Evolutionary conservation across 2,797 vertebrate genomes (phyloP), one percentile per base, ranked within the genome.

Genomic region (Hirundo rustica): DNA sequence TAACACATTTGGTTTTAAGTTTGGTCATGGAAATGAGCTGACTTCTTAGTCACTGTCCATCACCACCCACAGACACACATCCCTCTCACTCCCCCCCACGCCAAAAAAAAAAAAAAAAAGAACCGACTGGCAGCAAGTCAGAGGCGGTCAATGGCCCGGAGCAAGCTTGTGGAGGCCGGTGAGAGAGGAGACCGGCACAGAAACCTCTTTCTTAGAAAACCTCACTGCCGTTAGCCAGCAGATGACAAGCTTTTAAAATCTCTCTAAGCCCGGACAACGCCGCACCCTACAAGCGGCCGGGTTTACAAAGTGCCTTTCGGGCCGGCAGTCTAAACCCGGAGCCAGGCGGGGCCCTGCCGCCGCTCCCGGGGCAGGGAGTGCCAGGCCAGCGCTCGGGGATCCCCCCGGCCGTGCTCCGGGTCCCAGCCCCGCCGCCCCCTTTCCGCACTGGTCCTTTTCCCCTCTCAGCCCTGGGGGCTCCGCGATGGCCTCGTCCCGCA

Each of bases 401-500:
- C 36, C 36, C 36, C 30, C 68, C 11, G 44, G 61, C 42, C 9
- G 18, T 18, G 27, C 47, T 29, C 53, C 7, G 42, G 11, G 44
- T 58, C 12, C 22, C n/a, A 2, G 20, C 7, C 38, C 11, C 11
- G 30, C 73, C 4, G 1, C 4, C 29, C 34, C 32, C 9, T 26
- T 6, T 12, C 51, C 2, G 1, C 15, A 0, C 3, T 0, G 4
- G 1, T 30, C 36, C 45, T 36, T 36, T n/a, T 38, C 36, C 27
- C 22, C 20, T 26, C 3, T 2, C 53, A 10, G 72, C 21, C 36
- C 14, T 2, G 17, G 18, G 2, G 32, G 32, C 3, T 0, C 23
- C 1, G 51, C 32, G 13, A 6, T 0, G 1, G 58, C 17, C 12
- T 9, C 50, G 3, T 1, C 54, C 36, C 23, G 47, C 48, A 19